Evolutionary conservation across 2,113 vertebrate genomes (phyloP).

Genomic region (Larimichthys polyactis): DNA sequence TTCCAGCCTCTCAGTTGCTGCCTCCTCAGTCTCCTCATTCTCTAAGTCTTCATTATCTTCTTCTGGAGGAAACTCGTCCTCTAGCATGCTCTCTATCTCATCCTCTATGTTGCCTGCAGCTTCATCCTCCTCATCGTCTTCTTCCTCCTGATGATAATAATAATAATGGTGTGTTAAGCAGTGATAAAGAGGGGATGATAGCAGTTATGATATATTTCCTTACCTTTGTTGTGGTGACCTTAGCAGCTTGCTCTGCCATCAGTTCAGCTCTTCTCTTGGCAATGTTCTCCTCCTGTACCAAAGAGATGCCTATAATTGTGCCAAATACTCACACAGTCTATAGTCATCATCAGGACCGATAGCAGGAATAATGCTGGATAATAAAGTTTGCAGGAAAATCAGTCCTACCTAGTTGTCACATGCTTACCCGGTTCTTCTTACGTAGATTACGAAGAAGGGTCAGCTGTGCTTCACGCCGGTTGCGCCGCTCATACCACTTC

Average conservation of each 20-base stretch:
- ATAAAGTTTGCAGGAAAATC: neutral
- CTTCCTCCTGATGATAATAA: constrained; percentile 58
- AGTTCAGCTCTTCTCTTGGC: constrained; percentile 90
- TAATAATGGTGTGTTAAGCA: neutral
- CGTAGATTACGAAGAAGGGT: constrained; percentile 83
- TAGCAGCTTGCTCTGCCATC: constrained; percentile 76
- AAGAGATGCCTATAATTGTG: constrained; percentile 3
- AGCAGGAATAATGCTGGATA: no score
- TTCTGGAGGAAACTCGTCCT: constrained; percentile 88
- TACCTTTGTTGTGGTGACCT: constrained; percentile 24
- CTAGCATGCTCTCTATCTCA: constrained; percentile 86
- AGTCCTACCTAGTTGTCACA: neutral
- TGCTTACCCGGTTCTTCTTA: constrained; percentile 84
- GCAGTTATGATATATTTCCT: neutral
- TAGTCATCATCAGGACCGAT: neutral
- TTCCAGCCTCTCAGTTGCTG: constrained; percentile 85
- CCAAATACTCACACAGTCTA: neutral
- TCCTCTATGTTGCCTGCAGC: constrained; percentile 77
- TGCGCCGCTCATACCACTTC: constrained; percentile 84
- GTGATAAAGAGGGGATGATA: neutral
- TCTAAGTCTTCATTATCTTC: constrained; percentile 79
- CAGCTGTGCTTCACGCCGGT: constrained; percentile 76
- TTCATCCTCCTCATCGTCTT: constrained; percentile 64
- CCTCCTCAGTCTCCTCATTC: constrained; percentile 86
- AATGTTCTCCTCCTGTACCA: constrained; percentile 85